A percentile compares a stretch with the other conserved stretches of the same genome.
phyloP scores from a whole-genome alignment of 2,113 vertebrate species.

The Rhea americana region DNA sequence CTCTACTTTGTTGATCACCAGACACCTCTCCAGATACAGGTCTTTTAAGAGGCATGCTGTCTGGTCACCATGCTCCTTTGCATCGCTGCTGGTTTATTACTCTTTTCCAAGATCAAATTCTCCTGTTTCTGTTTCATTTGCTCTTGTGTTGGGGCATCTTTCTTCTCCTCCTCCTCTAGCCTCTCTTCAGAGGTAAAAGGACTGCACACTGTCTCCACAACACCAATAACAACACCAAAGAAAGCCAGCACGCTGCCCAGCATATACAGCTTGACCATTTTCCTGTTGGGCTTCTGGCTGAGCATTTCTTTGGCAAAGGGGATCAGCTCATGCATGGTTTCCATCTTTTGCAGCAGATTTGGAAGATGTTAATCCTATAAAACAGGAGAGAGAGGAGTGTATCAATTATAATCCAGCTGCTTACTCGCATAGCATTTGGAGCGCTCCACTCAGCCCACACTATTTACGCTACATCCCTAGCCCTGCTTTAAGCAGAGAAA shows the following conservation, averaged over 20 bases:
- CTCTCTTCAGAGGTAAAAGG: conserved; percentile 75
- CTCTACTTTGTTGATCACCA: neutral
- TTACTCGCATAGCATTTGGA: accelerated
- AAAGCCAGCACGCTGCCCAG: conserved; percentile 87
- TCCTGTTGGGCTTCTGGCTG: conserved; percentile 78
- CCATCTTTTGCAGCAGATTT: conserved; percentile 60
- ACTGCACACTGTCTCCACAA: conserved; percentile 84
- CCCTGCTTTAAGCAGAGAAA: accelerated
- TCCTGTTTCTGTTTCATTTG: neutral
- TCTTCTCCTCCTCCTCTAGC: conserved; percentile 42
- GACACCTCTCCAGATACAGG: neutral
- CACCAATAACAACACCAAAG: conserved; percentile 80
- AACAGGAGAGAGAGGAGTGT: neutral
- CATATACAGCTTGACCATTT: conserved; percentile 88
- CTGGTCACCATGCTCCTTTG: conserved; percentile 72
- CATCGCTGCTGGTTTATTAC: neutral
- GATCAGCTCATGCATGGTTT: conserved; percentile 83
- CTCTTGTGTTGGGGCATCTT: neutral
- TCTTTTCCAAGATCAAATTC: conserved; percentile 14
- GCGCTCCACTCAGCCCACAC: neutral
- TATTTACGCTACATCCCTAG: neutral
- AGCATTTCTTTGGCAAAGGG: conserved; percentile 88
- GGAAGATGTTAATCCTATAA: neutral
- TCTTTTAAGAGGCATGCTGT: conserved; percentile 78
- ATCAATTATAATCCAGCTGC: neutral